Evolutionary conservation across 2,797 vertebrate species (phyloP).

Genomic region (Mionectes olivaceus): DNA sequence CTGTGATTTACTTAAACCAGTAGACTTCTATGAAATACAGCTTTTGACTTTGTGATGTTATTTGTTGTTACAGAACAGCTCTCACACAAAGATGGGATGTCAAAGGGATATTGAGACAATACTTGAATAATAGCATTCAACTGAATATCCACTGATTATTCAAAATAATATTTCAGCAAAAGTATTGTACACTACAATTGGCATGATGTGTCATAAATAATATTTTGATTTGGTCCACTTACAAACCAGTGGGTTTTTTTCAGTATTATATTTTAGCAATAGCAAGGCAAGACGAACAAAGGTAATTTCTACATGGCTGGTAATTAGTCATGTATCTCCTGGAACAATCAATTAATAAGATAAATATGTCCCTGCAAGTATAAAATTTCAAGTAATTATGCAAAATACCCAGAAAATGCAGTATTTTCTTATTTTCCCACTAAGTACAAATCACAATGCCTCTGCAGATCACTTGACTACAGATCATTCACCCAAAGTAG

Average conservation of each 20-base stretch:
- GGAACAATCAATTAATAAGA: neutral
- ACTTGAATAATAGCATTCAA: neutral
- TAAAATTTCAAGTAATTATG: neutral
- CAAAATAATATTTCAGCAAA: neutral
- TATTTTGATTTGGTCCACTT: neutral
- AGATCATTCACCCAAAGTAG: constrained; percentile 9
- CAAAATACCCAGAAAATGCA: neutral
- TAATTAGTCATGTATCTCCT: neutral
- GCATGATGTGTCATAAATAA: neutral
- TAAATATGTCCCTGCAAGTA: neutral
- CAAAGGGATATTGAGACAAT: neutral
- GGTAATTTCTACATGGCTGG: neutral
- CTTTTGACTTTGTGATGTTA: neutral
- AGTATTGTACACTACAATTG: neutral
- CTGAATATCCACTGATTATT: neutral
- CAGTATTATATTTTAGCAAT: neutral
- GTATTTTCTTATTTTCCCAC: neutral
- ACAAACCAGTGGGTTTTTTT: neutral
- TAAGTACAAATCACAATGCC: neutral
- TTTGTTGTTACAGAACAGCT: neutral
- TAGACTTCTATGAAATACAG: neutral
- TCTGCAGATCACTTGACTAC: neutral
- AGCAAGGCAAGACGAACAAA: neutral
- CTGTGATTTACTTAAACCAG: neutral
- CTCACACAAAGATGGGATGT: neutral